Base-by-base conservation (phyloP, 2,797 vertebrate genomes). In the Lithobates sylvaticus region DNA sequence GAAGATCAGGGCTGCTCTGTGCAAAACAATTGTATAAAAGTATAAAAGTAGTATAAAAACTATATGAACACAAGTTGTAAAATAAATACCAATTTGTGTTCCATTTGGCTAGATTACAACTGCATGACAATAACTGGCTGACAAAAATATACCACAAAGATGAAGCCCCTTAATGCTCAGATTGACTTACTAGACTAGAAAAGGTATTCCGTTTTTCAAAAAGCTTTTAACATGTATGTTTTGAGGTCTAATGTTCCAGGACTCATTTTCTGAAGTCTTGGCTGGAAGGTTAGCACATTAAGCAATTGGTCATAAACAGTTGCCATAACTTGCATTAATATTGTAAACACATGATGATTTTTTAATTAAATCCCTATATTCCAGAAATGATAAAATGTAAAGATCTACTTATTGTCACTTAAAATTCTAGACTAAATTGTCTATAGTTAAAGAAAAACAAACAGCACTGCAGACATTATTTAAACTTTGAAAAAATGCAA, bases 401-500 rank as follows among this genome's bases (percentile, higher is more conserved):
- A 82, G 34, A 76, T 32, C 42, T 54, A 83, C 39, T 68, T 83
- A 76, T 83, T 76, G 81, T 76, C 72, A 54, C 72, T 72, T 78
- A 58, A 78, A 26, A 23, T 72, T 73, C 76, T 72, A 79, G 74
- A 71, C 83, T 78, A 85, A 85, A 79, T 73, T 65, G 65, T 73
- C 83, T 71, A 69, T 54, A 27, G 26, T 50, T 23, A 18, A 80
- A 75, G 65, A 85, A 82, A 81, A 82, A 82, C 80, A 82, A 82
- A 82, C 80, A 73, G 16, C 34, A 13, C 32, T 91, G 72, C 78
- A 91, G 89, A 93, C 87, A 91, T 88, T 90, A 92, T 86, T 83
- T 71, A 91, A 75, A 72, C 83, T 89, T 88, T 89, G 90, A 88
- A 91, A 80, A 88, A 90, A 89, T 70, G 75, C 88, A 92, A 93